Evolutionary conservation across 2,888 invertebrate genomes (phyloP).

Genomic region (Chorisops tibialis): DNA sequence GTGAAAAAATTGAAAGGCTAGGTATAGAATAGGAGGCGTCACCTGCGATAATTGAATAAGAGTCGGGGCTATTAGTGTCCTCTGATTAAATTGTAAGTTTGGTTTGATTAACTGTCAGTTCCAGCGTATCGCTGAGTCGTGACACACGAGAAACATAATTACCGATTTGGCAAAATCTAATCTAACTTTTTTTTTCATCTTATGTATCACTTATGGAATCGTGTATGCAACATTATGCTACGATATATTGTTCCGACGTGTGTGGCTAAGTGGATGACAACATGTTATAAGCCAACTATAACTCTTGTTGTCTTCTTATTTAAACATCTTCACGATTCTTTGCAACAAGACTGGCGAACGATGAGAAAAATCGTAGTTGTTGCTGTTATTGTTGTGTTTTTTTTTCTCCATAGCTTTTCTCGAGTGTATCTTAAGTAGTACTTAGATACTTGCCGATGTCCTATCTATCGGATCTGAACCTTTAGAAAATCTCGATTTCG

Average conservation of each 20-base stretch:
- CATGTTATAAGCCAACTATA: constrained; percentile 31
- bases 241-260: constrained; percentile 17
- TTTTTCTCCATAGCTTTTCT: background rate
- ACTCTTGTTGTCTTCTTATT: constrained; percentile 28
- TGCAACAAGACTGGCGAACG: background rate
- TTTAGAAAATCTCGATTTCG: too few relatives aligned
- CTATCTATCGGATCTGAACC: too few relatives aligned
- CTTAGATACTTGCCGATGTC: too few relatives aligned
- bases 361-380: constrained; percentile 20
- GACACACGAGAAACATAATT: background rate
- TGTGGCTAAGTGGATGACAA: constrained; percentile 34
- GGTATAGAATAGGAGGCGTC: constrained; percentile 17
- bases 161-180: constrained; percentile 10
- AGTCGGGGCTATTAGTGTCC: background rate
- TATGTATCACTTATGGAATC: too few relatives aligned
- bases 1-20: background rate
- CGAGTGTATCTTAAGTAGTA: background rate
- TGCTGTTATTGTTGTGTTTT: background rate
- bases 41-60: constrained; percentile 16
- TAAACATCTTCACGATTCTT: constrained; percentile 17
- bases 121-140: background rate
- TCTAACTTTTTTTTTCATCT: background rate
- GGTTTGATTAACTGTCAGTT: constrained; percentile 14
- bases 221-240: too few relatives aligned
- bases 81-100: background rate